Conservation (phyloP, 2,113 vertebrate species). For the Eleginops maclovinus region DNA sequence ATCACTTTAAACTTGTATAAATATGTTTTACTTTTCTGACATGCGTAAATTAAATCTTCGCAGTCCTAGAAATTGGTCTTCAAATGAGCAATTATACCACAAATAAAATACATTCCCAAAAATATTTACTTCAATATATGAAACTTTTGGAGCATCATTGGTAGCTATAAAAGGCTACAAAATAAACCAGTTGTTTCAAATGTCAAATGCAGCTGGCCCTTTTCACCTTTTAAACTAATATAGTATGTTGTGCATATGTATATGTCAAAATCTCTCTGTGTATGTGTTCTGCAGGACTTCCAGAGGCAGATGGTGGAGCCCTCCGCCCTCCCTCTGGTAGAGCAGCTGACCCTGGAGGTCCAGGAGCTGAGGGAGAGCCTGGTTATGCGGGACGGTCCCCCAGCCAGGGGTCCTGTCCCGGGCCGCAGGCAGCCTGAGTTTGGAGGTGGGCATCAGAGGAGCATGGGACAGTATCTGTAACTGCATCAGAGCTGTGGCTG, state of each 20-base stretch:
- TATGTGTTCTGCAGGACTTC: slow-evolving; percentile 83
- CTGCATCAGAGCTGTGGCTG: slow-evolving; percentile 73
- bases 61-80: background rate
- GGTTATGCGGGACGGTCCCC: slow-evolving; percentile 67
- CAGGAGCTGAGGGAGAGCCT: slow-evolving; percentile 88
- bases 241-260: background rate
- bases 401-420: slow-evolving; percentile 81
- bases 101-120: too few relatives aligned
- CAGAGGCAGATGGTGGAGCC: slow-evolving; percentile 90
- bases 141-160: too few relatives aligned
- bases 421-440: slow-evolving; percentile 82
- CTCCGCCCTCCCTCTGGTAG: slow-evolving; percentile 87
- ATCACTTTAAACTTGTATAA: too few relatives aligned
- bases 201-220: background rate
- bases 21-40: too few relatives aligned
- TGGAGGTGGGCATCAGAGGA: slow-evolving; percentile 96
- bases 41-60: too few relatives aligned
- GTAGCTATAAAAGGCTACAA: too few relatives aligned
- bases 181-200: too few relatives aligned
- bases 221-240: background rate
- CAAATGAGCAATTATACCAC: background rate
- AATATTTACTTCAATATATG: too few relatives aligned
- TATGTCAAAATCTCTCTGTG: background rate
- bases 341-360: slow-evolving; percentile 89
- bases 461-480: slow-evolving; percentile 87